phyloP scores from a whole-genome alignment of 2,888 invertebrate species.

The Caenorhabditis becei region DNA sequence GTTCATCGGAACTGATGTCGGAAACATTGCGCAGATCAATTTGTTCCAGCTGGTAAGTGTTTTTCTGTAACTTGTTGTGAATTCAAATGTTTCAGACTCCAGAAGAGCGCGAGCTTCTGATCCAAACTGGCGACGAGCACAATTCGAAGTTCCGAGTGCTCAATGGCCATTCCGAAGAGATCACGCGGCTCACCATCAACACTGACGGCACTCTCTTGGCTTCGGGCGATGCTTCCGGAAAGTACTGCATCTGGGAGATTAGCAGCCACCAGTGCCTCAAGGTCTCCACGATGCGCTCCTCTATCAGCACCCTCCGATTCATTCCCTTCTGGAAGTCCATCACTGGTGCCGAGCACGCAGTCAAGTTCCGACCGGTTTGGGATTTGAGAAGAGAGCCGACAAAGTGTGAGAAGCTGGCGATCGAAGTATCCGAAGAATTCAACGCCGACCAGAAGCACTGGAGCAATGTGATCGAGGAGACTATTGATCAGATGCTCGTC shows the following conservation, averaged over 20 bases:
- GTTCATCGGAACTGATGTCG: conserved; percentile 73
- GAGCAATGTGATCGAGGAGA: conserved; percentile 38
- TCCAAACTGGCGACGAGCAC: conserved; percentile 65
- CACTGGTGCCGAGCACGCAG: conserved; percentile 4
- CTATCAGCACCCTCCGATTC: conserved; percentile 58
- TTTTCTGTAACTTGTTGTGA: background rate
- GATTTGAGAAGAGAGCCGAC: conserved; percentile 48
- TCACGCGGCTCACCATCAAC: conserved; percentile 63
- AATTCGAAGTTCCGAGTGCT: conserved; percentile 63
- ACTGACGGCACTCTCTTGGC: conserved; percentile 75
- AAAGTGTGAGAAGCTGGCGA: conserved; percentile 37
- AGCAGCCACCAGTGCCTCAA: conserved; percentile 74
- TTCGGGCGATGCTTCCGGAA: conserved; percentile 71
- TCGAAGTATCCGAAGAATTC: conserved; percentile 43
- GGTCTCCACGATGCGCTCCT: conserved; percentile 63
- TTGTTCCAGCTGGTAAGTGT: conserved; percentile 58
- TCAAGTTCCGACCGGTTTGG: conserved; percentile 38
- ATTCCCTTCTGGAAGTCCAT: conserved; percentile 57
- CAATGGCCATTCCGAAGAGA: conserved; percentile 67
- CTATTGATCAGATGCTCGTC: conserved; percentile 44
- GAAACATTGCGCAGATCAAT: conserved; percentile 72
- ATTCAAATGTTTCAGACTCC: conserved; percentile 31
- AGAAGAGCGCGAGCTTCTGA: conserved; percentile 57
- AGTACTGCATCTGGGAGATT: conserved; percentile 77
- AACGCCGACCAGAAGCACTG: conserved; percentile 42